Base-by-base conservation (phyloP, 2,888 invertebrate species). In the Ormyrus thymus region DNA sequence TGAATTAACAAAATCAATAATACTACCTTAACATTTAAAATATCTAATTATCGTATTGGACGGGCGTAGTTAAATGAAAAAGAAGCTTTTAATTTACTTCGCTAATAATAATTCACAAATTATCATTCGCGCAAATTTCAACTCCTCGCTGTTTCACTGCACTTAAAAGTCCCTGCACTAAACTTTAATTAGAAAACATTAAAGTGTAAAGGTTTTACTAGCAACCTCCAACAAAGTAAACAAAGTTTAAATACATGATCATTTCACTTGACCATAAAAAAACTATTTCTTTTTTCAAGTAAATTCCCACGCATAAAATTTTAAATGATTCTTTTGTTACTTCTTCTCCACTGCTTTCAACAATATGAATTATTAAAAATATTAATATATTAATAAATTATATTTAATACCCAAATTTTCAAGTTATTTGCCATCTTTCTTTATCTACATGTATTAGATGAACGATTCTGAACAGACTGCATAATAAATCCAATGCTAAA, bases 181-280 rank as follows among this genome's bases (percentile, higher is more conserved):
- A 71, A 62, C 51, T 77, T 71, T 71, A 69, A 77, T 65, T 65
- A 65, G 65, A 65, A 65, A 65, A 59, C 58, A 48, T 71, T 71
- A 45, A 58, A 65, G 46, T 59, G 56, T 13, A 45, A 77, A 77
- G 51, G 58, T 65, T 71, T 51, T 65, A 77, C 58, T 65, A 10
- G 46, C 65, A 59, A 51, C 51, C 61, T 29, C 58, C 15, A 15
- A 15, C 46, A 46, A 71, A 66, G 62, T 68, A 68, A 78, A 68
- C 51, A 69, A 72, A 72, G n/a, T 59, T 29, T 29, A 29, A 29
- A 29, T 29, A 29, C 29, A 29, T 29, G 29, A 29, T 29, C 29
- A 69, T 74, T 46, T 56, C 9, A 74, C 65, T 15, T 29, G 6
- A 13, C 43, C 58, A 59, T 13, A 13, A 15, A 70, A 46, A 59